Evolutionary conservation across 2,113 vertebrate genomes (phyloP), one percentile per base, ranked within the genome.

Genomic region (Gymnarchus niloticus): DNA sequence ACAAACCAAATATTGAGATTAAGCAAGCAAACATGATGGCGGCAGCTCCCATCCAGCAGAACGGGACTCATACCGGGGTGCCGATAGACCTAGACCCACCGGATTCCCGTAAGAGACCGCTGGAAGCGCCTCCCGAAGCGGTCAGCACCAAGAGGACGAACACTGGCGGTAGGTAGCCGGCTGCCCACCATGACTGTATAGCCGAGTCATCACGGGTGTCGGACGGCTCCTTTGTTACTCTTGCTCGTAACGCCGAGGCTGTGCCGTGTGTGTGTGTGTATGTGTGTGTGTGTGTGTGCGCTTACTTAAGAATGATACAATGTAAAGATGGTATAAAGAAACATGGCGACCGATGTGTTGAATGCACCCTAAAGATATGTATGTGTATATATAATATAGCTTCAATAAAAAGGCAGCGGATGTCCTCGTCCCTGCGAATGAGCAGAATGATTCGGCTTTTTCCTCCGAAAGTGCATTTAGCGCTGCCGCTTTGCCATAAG

Each of bases 111-210:
- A 95, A 95, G 90, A 93, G 95, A 93, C 95, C 95, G 90, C 93
- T 95, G 59, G 95, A 95, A 92, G 94, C 94, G 44, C 95, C 95
- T 87, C 94, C 94, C 10, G 95, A 95, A 93, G 94, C 94, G 90
- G 95, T 94, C 91, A 95, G 94, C 94, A 95, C 95, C 90, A 95
- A 95, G 93, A 94, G 95, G 92, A 95, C 94, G 91, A 95, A 95
- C 92, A 95, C 94, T 88, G 94, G 94, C 91, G 95, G 95, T 94
- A 92, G 93, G 94, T 94, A 93, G 91, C 90, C 61, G 7, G 44
- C 73, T 23, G 1, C 56, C 41, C 46, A 44, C 21, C 59, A 9
- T 12, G 10, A 14, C 37, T 65, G 9, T 54, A 10, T 21, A 6
- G 44, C 37, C 2, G 19, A 81, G 56, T 83, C 83, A 46, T 80